Percentiles rank a stretch among this genome's conserved stretches.
Evolutionary conservation across 1,140 invertebrate species (phyloP).

Genomic region (Cheumatopsyche charites): DNA sequence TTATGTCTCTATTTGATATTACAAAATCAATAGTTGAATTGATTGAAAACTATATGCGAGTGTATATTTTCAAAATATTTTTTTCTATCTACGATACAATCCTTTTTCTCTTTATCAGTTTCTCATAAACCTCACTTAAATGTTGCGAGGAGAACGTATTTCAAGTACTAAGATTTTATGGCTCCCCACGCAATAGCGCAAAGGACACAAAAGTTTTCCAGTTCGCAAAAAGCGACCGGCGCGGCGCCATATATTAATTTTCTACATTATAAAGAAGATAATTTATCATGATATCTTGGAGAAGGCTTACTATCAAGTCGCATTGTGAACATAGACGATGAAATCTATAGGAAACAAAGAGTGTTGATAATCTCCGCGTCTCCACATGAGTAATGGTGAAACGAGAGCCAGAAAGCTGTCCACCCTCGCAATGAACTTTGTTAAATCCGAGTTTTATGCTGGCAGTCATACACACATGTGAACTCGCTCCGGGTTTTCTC

Average conservation of each 20-base stretch:
- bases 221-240: background rate
- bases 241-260: too few species aligned
- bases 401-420: slow-evolving; percentile 28
- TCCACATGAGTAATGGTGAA: slow-evolving; percentile 28
- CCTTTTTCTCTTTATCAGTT: slow-evolving; percentile 28
- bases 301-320: background rate
- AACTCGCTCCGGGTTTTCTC: background rate
- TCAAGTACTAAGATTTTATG: slow-evolving; percentile 14
- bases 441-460: slow-evolving; percentile 27
- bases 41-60: background rate
- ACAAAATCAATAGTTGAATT: too few species aligned
- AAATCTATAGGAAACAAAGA: slow-evolving; percentile 32
- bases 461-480: background rate
- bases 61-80: background rate
- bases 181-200: slow-evolving; percentile 9
- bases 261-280: background rate
- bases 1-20: too few species aligned
- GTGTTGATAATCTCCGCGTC: slow-evolving; percentile 36
- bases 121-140: slow-evolving; percentile 33
- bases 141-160: slow-evolving; percentile 4
- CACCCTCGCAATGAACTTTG: slow-evolving; percentile 32
- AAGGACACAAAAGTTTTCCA: slow-evolving; percentile 11
- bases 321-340: slow-evolving; percentile 13
- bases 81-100: too few species aligned
- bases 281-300: slow-evolving; percentile 13